Conservation (phyloP, 2,113 vertebrate species). For the Labeo catla region DNA sequence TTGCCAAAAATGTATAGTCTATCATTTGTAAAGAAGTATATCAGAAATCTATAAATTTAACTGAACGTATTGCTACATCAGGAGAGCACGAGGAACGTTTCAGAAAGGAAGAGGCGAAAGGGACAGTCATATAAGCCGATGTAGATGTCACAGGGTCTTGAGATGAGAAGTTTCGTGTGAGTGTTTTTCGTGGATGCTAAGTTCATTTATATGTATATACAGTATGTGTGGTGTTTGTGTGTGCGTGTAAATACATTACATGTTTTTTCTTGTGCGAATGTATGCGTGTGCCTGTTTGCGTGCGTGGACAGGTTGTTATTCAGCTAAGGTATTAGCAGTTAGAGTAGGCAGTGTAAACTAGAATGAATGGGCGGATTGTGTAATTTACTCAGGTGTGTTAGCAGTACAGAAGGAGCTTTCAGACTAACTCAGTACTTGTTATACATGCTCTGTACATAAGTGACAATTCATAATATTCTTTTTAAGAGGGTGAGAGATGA, state of each 20-base stretch:
- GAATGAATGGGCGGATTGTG: conserved; percentile 54
- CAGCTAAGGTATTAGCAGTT: conserved; percentile 51
- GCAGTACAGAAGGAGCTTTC: conserved; percentile 55
- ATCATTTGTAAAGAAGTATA: conserved; percentile 72
- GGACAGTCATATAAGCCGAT: conserved; percentile 38
- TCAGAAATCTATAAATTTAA: conserved; percentile 67
- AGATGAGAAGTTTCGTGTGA: conserved; percentile 27
- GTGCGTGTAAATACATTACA: conserved; percentile 19
- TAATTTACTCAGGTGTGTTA: conserved; percentile 68
- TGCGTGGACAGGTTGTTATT: conserved; percentile 32
- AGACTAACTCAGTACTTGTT: conserved; percentile 56
- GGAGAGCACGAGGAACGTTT: conserved; percentile 48
- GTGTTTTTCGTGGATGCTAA: conserved; percentile 11
- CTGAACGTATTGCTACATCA: conserved; percentile 55
- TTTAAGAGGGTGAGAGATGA: conserved; percentile 30
- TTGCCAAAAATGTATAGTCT: conserved; percentile 77
- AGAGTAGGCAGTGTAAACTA: conserved; percentile 57
- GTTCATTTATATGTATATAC: conserved; percentile 41
- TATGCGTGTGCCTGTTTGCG: conserved; percentile 22
- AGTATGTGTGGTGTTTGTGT: conserved; percentile 27
- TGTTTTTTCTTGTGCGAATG: conserved; percentile 22
- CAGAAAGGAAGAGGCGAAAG: conserved; percentile 23
- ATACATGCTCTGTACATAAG: conserved; percentile 64
- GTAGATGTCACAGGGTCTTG: conserved; percentile 55
- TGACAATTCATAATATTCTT: conserved; percentile 61